Percentiles rank a stretch among this genome's conserved stretches.
Conservation (phyloP, 2,888 invertebrate genomes). For the Tetanocera ferruginea region DNA sequence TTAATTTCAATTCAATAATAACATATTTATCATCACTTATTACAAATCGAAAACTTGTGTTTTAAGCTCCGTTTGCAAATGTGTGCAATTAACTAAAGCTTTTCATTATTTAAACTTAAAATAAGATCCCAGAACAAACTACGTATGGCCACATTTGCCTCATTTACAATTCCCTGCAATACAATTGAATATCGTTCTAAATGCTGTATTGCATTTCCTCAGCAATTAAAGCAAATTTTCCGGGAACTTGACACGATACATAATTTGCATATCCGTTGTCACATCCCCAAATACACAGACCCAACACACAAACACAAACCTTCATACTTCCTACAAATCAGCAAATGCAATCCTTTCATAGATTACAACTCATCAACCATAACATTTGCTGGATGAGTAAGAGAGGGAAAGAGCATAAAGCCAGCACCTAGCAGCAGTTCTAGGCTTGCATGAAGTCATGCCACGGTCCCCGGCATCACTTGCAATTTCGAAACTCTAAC, state of each 20-base stretch:
- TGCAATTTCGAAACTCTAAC: constrained; percentile 26
- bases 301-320: background rate
- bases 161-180: constrained; percentile 23
- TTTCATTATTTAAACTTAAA: no score
- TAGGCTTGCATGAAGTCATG: background rate
- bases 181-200: constrained; percentile 16
- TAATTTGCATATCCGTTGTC: constrained; percentile 65
- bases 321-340: background rate
- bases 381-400: background rate
- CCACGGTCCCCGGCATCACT: constrained; percentile 22
- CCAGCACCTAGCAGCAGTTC: background rate
- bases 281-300: constrained; percentile 10
- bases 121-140: no score
- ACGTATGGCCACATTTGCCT: background rate
- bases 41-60: no score
- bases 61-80: no score
- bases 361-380: constrained; percentile 29
- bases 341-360: constrained; percentile 26
- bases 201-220: constrained; percentile 36
- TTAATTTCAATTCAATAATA: no score
- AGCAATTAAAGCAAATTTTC: constrained; percentile 69
- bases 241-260: constrained; percentile 68
- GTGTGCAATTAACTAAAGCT: no score
- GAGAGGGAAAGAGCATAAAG: background rate
- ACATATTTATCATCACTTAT: background rate